Evolutionary conservation across 2,888 invertebrate genomes (phyloP).

Genomic region (Apeira syringaria): DNA sequence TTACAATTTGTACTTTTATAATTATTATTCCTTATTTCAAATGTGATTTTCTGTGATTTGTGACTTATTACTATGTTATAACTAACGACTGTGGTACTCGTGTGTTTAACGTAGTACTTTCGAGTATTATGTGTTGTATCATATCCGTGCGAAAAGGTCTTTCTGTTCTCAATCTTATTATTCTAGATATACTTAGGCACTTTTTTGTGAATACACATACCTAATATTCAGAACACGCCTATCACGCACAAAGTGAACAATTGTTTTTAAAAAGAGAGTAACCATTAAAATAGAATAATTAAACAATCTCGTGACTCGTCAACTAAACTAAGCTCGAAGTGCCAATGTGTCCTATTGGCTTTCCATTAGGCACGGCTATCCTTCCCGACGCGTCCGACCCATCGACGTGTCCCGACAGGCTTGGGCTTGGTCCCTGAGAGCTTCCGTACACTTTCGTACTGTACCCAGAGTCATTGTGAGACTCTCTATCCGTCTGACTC

Average conservation of each 20-base stretch:
- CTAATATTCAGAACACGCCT: too few relatives aligned
- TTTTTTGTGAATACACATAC: too few relatives aligned
- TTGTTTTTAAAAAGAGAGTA: too few relatives aligned
- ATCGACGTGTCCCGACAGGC: conserved; percentile 85
- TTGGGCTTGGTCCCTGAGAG: conserved; percentile 90
- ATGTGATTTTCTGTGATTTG: conserved; percentile 28
- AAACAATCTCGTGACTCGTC: background rate
- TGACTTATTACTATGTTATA: conserved; percentile 28
- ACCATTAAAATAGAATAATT: too few relatives aligned
- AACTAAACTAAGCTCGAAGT: conserved; percentile 86
- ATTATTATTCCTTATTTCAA: conserved; percentile 36
- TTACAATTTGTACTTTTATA: conserved; percentile 60
- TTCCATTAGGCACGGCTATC: conserved; percentile 50
- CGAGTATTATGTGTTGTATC: too few relatives aligned
- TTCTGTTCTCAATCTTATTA: too few relatives aligned
- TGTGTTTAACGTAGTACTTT: conserved; percentile 3
- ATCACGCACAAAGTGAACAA: too few relatives aligned
- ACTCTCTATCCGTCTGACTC: conserved; percentile 84
- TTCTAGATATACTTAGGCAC: too few relatives aligned
- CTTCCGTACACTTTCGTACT: conserved; percentile 92
- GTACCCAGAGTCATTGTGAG: conserved; percentile 93
- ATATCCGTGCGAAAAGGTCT: too few relatives aligned
- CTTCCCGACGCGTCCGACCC: conserved; percentile 2
- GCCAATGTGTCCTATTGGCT: conserved; percentile 74
- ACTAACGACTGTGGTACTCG: conserved; percentile 20